Percentiles rank a stretch among this genome's conserved stretches.
Evolutionary conservation across 2,113 vertebrate species (phyloP).

Genomic region (Malurus melanocephalus): DNA sequence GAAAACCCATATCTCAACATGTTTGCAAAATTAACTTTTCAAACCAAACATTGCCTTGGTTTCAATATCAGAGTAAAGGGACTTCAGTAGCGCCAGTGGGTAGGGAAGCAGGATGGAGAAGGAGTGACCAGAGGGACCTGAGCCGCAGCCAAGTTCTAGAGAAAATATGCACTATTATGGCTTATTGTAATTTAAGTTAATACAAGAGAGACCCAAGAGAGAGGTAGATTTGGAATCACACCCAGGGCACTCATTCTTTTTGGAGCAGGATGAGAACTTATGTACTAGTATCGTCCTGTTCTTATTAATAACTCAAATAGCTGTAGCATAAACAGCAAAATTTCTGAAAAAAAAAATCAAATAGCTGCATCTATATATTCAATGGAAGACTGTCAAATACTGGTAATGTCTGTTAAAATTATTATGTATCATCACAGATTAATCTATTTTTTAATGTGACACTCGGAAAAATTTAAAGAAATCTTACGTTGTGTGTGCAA

Average conservation of each 20-base stretch:
- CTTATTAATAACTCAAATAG: not conserved
- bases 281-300: not conserved
- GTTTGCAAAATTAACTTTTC: not conserved
- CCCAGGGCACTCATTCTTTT: not conserved
- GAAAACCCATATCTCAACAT: not conserved
- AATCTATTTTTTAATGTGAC: constrained; percentile 1
- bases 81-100: not conserved
- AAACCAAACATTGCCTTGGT: not conserved
- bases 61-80: not conserved
- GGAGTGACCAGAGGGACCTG: not conserved
- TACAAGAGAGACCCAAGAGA: not conserved
- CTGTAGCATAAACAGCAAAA: not conserved
- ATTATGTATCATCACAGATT: not conserved
- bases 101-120: not conserved
- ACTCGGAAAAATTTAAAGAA: constrained; percentile 14
- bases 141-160: not conserved
- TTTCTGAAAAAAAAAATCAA: not conserved
- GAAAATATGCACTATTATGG: constrained; percentile 17
- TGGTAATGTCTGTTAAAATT: not conserved
- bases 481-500: not conserved
- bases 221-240: constrained; percentile 22
- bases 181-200: constrained; percentile 20
- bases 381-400: not conserved
- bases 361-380: not conserved
- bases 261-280: not conserved